Conservation (phyloP, 2,113 vertebrate genomes). For the Nothobranchius kuhntae region DNA sequence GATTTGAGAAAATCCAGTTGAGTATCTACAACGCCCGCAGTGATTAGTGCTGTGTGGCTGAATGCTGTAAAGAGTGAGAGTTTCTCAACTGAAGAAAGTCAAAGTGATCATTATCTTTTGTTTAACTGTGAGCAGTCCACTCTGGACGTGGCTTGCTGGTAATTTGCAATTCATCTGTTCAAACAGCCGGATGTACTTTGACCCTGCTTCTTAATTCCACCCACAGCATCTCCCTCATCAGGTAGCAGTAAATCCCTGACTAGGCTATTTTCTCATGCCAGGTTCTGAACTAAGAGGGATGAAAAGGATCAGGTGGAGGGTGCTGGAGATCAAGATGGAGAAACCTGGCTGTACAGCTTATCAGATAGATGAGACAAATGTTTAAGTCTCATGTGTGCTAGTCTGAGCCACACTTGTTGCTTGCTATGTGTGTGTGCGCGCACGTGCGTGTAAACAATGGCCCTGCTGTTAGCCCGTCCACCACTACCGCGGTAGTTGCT, state of each 20-base stretch:
- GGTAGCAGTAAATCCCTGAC: slow-evolving; percentile 39
- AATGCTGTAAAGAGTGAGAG: neutral
- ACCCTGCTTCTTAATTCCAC: slow-evolving; percentile 28
- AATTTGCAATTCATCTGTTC: slow-evolving; percentile 23
- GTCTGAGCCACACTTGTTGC: slow-evolving; percentile 59
- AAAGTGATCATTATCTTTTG: slow-evolving; percentile 5
- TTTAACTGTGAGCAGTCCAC: neutral
- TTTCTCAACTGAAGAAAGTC: neutral
- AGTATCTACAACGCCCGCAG: slow-evolving; percentile 4
- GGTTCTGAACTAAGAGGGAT: slow-evolving; percentile 19
- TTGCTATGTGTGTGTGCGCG: slow-evolving; percentile 23
- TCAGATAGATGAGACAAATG: slow-evolving; percentile 56
- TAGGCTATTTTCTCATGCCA: slow-evolving; percentile 39
- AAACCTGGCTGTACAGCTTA: slow-evolving; percentile 33
- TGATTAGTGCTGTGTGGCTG: slow-evolving; percentile 9
- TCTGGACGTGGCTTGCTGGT: neutral
- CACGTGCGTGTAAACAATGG: slow-evolving; percentile 67
- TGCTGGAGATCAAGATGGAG: slow-evolving; percentile 14
- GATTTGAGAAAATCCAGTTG: slow-evolving; percentile 36
- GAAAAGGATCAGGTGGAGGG: slow-evolving; percentile 46
- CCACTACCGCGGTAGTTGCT: slow-evolving; percentile 61
- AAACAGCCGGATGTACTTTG: slow-evolving; percentile 17
- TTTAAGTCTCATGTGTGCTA: slow-evolving; percentile 61
- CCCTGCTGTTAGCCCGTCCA: slow-evolving; percentile 67
- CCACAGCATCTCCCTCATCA: slow-evolving; percentile 28